Evolutionary conservation across 2,113 vertebrate species (phyloP).

Genomic region (Melanocharis versteri): DNA sequence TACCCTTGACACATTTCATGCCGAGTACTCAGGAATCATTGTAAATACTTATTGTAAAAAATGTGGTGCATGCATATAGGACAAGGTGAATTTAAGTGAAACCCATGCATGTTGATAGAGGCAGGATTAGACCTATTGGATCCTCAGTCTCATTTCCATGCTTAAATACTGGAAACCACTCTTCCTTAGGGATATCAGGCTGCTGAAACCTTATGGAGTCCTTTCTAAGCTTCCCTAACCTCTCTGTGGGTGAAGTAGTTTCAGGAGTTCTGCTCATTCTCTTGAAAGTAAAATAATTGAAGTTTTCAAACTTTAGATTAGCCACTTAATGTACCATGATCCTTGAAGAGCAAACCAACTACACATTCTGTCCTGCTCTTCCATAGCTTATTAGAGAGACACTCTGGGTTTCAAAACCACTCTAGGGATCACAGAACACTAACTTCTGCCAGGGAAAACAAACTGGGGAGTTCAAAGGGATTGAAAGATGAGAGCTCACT

Average conservation of each 20-base stretch:
- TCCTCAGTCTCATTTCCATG: not conserved
- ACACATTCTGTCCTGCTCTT: not conserved
- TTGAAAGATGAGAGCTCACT: not conserved
- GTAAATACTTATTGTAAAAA: not conserved
- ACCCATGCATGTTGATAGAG: rapidly evolving
- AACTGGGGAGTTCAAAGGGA: not conserved
- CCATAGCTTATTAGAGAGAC: not conserved
- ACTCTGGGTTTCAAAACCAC: not conserved
- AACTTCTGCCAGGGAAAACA: not conserved
- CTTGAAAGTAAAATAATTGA: slow-evolving; percentile 21
- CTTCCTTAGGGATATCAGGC: not conserved
- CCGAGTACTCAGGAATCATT: not conserved
- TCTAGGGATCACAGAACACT: not conserved
- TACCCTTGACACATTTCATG: not conserved
- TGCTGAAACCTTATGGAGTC: not conserved
- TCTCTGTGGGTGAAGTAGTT: not conserved
- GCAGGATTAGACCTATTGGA: not conserved
- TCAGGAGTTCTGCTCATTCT: not conserved
- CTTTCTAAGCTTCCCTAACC: not conserved
- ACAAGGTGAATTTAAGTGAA: not conserved
- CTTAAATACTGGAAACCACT: not conserved
- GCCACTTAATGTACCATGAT: slow-evolving; percentile 43
- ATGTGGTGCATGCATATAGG: not conserved
- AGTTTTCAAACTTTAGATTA: slow-evolving; percentile 51
- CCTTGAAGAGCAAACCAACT: not conserved